A percentile compares a stretch with the other conserved stretches of the same genome.
phyloP scores from a whole-genome alignment of 2,113 vertebrate species.

The Otolemur garnettii region DNA sequence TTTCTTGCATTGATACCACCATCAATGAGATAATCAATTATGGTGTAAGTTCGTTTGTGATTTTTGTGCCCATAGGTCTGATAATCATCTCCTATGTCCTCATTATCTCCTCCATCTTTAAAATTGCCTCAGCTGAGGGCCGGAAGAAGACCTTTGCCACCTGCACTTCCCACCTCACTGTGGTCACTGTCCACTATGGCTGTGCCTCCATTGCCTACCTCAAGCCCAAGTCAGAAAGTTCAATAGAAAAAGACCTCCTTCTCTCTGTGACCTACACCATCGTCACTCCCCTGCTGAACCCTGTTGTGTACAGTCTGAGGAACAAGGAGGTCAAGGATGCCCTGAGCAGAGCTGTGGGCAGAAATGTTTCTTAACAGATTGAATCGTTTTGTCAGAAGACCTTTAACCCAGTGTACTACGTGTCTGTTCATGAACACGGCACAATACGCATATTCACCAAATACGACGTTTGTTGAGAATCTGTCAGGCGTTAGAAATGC shows the following conservation, averaged over 20 bases:
- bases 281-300: constrained; percentile 72
- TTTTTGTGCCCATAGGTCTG: constrained; percentile 37
- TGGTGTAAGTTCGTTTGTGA: constrained; percentile 56
- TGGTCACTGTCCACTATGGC: constrained; percentile 27
- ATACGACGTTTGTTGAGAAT: background rate
- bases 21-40: constrained; percentile 74
- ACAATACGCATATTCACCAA: background rate
- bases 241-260: constrained; percentile 51
- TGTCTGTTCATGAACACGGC: background rate
- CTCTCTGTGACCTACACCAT: constrained; percentile 47
- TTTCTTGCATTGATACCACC: constrained; percentile 58
- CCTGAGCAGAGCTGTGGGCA: background rate
- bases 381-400: background rate
- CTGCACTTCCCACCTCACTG: constrained; percentile 54
- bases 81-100: constrained; percentile 48
- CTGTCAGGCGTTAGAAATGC: background rate
- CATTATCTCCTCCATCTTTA: constrained; percentile 53
- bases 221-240: constrained; percentile 54
- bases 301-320: constrained; percentile 77
- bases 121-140: background rate
- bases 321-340: constrained; percentile 78
- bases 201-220: background rate
- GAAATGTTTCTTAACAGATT: background rate
- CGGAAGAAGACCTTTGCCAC: constrained; percentile 57
- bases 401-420: background rate